These are phyloP conservation scores for Enoplosus armatus DNA, from an alignment of 2,797 vertebrate species.

Conservation along the genomic window DNA sequence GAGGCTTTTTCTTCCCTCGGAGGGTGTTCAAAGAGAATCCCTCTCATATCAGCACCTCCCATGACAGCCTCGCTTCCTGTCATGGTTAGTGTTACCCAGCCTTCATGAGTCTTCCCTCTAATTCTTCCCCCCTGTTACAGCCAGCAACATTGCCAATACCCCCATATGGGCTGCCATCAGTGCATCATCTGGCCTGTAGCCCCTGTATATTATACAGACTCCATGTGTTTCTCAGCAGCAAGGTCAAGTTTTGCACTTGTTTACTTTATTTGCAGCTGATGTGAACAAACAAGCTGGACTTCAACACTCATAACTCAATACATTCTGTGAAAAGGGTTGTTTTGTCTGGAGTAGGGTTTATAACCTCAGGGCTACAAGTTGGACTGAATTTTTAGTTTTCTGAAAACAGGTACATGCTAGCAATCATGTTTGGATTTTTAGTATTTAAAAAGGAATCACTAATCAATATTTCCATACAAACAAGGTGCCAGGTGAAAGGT, in stretches of 20 bases:
- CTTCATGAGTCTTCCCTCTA: conserved; percentile 15
- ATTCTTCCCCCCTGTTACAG: conserved; percentile 17
- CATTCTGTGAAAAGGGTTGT: background rate
- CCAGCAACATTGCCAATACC: conserved; percentile 12
- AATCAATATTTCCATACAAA: background rate
- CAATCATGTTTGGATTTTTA: background rate
- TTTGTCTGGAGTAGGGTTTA: background rate
- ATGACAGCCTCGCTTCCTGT: conserved; percentile 19
- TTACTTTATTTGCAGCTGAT: conserved; percentile 51
- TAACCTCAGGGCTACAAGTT: background rate
- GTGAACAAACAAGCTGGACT: conserved; percentile 43
- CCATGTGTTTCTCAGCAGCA: conserved; percentile 57
- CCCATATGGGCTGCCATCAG: conserved; percentile 43
- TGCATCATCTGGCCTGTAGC: conserved; percentile 48
- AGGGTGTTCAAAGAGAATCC: conserved; percentile 26
- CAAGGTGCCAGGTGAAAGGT: background rate
- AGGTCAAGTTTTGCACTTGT: conserved; percentile 60
- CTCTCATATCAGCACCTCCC: conserved; percentile 39
- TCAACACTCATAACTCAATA: conserved; percentile 24
- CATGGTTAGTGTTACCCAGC: conserved; percentile 26
- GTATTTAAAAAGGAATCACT: background rate
- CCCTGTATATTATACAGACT: conserved; percentile 53
- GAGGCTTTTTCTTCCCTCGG: conserved; percentile 21
- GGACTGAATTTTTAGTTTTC: background rate
- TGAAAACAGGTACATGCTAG: background rate